A percentile compares a stretch with the other conserved stretches of the same genome.
Evolutionary conservation across 1,140 invertebrate species (phyloP).

Genomic region (Araneus ventricosus): DNA sequence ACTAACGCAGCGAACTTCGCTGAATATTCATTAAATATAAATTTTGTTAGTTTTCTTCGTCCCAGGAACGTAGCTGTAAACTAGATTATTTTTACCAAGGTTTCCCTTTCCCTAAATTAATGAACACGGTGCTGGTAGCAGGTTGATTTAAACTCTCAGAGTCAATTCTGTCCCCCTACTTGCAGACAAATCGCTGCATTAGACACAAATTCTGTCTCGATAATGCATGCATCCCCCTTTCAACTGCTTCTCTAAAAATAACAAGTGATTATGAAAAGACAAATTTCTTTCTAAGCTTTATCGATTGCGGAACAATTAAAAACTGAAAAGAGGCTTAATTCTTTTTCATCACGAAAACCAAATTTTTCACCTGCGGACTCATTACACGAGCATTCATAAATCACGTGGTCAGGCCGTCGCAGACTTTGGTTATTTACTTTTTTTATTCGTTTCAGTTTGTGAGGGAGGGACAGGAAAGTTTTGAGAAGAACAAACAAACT

Average conservation of each 20-base stretch:
- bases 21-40: too few species aligned
- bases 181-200: not conserved
- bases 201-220: not conserved
- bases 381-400: conserved; percentile 55
- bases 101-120: too few species aligned
- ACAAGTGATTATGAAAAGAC: conserved; percentile 45
- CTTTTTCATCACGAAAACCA: conserved; percentile 44
- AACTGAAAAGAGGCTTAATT: conserved; percentile 46
- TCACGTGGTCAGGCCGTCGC: not conserved
- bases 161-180: not conserved
- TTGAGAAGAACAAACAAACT: conserved; percentile 46
- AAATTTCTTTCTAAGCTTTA: conserved; percentile 41
- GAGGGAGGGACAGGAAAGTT: conserved; percentile 30
- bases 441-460: not conserved
- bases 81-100: too few species aligned
- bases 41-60: too few species aligned
- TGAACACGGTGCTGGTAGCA: too few species aligned
- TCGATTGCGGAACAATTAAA: conserved; percentile 62
- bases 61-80: too few species aligned
- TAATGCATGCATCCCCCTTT: not conserved
- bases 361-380: conserved; percentile 67
- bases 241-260: conserved; percentile 25
- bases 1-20: too few species aligned
- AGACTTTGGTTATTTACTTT: conserved; percentile 33
- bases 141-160: too few species aligned